Conservation (phyloP, 2,797 vertebrate genomes). For the Pristis pectinata region DNA sequence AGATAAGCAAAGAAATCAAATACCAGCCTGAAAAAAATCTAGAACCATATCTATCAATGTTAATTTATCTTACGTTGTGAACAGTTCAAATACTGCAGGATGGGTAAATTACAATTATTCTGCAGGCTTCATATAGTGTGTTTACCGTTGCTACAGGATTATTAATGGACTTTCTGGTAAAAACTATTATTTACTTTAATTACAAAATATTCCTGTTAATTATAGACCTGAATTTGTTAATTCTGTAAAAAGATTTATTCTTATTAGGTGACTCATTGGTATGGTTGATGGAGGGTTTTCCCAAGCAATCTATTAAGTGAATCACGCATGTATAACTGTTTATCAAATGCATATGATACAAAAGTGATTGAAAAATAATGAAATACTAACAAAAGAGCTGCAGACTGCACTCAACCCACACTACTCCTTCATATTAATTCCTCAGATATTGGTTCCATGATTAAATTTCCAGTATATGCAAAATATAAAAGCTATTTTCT, state of each 20-base stretch:
- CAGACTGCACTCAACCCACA: background rate
- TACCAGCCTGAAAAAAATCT: background rate
- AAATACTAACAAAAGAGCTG: background rate
- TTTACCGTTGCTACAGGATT: background rate
- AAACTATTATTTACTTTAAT: constrained; percentile 20
- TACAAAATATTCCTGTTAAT: constrained; percentile 25
- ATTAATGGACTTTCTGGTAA: background rate
- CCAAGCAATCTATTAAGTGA: constrained; percentile 16
- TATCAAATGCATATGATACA: background rate
- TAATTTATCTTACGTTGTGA: constrained; percentile 17
- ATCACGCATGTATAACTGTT: background rate
- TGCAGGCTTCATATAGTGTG: background rate
- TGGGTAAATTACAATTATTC: constrained; percentile 1
- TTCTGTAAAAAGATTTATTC: background rate
- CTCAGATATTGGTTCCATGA: background rate
- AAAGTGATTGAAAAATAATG: background rate
- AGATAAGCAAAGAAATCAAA: background rate
- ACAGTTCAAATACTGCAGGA: background rate
- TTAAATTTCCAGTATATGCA: background rate
- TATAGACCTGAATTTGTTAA: constrained; percentile 22
- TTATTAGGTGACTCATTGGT: background rate
- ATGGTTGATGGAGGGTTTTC: background rate
- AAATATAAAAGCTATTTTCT: background rate
- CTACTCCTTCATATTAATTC: background rate
- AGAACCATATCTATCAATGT: background rate